Evolutionary conservation across 2,797 vertebrate genomes (phyloP), one percentile per base, ranked within the genome.

Genomic region (Carduelis carduelis): DNA sequence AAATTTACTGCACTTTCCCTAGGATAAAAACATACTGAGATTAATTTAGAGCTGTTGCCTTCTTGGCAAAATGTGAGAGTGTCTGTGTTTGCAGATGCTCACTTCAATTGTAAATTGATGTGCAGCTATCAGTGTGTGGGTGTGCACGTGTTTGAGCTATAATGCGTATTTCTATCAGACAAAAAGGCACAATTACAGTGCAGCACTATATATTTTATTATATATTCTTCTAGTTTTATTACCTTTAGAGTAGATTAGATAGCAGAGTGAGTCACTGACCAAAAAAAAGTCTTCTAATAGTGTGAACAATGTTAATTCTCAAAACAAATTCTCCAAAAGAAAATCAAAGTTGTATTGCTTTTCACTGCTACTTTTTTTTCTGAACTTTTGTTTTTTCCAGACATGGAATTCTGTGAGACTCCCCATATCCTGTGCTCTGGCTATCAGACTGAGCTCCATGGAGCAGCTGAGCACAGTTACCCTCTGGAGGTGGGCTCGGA

Each of bases 341-440:
- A 61, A 35, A 65, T 23, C 16, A 6, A 55, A 37, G 16, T 10
- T 63, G 2, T 16, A 3, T 53, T 64, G 49, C 27, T 80, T 89
- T 82, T 57, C 49, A 50, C n/a, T 57, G 57, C 76, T 89, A 41
- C 94, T 23, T 57, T 39, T 89, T 81, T 81, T 90, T 41, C 64
- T 94, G 52, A 83, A 64, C 59, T 71, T 95, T 59, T 95, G 49
- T 94, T 63, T 83, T 41, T 94, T 95, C 11, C 97, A 99, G 99
- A 99, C 87, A 96, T 99, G 98, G 99, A 99, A 96, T 99, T 99
- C 97, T 98, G 98, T 93, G 99, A 99, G 95, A 94, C 98, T 39
- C 97, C 98, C 24, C 98, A 98, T 23, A 98, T 99, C 87, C 97
- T 99, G 94, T 99, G 99, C 97, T 98, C 99, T 63, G 98, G 98